These are phyloP conservation scores for Cydia pomonella DNA, from an alignment of 1,140 invertebrate genomes.

Conservation along the genomic window DNA sequence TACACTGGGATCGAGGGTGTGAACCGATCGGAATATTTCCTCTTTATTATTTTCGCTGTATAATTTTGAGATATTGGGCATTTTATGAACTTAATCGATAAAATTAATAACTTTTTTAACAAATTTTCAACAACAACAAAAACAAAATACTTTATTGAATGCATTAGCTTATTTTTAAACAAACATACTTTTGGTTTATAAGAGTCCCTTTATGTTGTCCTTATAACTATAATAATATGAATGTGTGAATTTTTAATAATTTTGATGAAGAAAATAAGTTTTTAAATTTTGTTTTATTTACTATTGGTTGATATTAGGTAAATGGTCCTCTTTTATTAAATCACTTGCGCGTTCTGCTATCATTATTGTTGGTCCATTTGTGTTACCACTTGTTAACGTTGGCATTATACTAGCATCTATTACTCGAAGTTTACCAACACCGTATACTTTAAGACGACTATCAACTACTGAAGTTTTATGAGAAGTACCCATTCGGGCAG, in stretches of 20 bases:
- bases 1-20: slow-evolving; percentile 13
- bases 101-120: background rate
- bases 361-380: slow-evolving; percentile 88
- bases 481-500: slow-evolving; percentile 88
- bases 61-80: background rate
- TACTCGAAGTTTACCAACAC: slow-evolving; percentile 84
- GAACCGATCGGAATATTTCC: background rate
- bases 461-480: slow-evolving; percentile 83
- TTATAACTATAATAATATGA: too few relatives aligned
- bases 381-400: slow-evolving; percentile 85
- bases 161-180: background rate
- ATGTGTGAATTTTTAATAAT: too few relatives aligned
- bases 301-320: background rate
- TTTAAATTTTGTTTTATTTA: background rate
- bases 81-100: background rate
- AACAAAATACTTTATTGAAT: too few relatives aligned
- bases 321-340: slow-evolving; percentile 83
- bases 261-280: too few relatives aligned
- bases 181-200: too few relatives aligned
- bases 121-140: too few relatives aligned
- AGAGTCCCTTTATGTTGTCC: too few relatives aligned
- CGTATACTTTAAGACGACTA: slow-evolving; percentile 84
- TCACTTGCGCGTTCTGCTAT: slow-evolving; percentile 89
- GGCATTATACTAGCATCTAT: slow-evolving; percentile 91
- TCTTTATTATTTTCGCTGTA: background rate